Percentiles rank a stretch among this genome's conserved stretches.
These are phyloP conservation scores for Hirtodrosophila histrioides DNA, from an alignment of 2,888 invertebrate genomes.

Conservation along the genomic window DNA sequence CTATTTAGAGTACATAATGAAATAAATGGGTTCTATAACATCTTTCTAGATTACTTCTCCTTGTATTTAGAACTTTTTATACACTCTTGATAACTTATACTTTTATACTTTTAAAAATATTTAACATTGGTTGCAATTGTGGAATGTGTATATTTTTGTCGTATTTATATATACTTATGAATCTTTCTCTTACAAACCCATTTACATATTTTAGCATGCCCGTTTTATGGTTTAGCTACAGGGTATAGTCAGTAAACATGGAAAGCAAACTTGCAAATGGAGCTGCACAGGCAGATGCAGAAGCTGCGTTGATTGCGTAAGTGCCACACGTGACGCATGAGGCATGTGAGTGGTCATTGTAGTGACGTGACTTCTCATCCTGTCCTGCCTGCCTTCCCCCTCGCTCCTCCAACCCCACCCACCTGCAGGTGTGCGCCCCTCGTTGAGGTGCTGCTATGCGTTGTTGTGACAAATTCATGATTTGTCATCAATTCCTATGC, in stretches of 20 bases:
- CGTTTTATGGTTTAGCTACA: slow-evolving; percentile 5
- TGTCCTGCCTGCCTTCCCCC: slow-evolving; percentile 1
- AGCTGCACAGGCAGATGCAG: slow-evolving; percentile 6
- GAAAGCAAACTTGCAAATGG: slow-evolving; percentile 9
- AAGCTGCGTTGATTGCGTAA: slow-evolving; percentile 60
- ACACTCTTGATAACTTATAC: too few species aligned
- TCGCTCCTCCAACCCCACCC: background rate
- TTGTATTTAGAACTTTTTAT: too few species aligned
- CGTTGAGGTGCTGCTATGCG: slow-evolving; percentile 23
- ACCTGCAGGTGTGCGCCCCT: slow-evolving; percentile 17
- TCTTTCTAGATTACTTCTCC: too few species aligned
- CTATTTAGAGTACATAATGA: too few species aligned
- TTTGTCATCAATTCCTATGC: slow-evolving; percentile 68
- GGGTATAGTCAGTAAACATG: slow-evolving; percentile 26
- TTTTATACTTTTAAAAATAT: too few species aligned
- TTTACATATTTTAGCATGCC: too few species aligned
- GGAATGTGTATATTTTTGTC: too few species aligned
- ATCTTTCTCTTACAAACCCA: too few species aligned
- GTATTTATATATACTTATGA: too few species aligned
- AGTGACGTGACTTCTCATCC: slow-evolving; percentile 21
- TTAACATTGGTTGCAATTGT: too few species aligned
- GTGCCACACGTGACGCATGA: slow-evolving; percentile 65
- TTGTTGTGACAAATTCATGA: slow-evolving; percentile 63
- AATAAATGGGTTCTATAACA: too few species aligned
- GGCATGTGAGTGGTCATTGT: slow-evolving; percentile 49